Evolutionary conservation across 2,888 invertebrate genomes (phyloP).

Genomic region (Sarcophaga variegata): DNA sequence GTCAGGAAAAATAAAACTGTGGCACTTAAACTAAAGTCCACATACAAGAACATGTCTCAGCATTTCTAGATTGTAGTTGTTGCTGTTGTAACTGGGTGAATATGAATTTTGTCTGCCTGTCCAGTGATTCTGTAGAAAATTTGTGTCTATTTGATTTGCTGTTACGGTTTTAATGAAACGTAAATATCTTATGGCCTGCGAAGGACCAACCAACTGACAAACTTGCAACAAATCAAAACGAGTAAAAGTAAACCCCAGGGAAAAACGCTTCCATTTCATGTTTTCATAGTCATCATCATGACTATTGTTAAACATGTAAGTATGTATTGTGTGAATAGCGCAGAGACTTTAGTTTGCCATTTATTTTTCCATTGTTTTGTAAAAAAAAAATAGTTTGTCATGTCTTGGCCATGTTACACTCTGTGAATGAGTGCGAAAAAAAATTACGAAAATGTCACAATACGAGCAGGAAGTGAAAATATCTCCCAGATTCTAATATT

Average conservation of each 20-base stretch:
- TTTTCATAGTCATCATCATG: slow-evolving; percentile 6
- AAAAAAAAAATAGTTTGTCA: slow-evolving; percentile 57
- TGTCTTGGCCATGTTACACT: slow-evolving; percentile 21
- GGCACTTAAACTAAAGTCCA: slow-evolving; percentile 4
- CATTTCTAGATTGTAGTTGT: neutral
- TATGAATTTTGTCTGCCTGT: no score
- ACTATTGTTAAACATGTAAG: neutral
- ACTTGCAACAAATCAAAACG: slow-evolving; percentile 3
- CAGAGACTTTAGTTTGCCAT: slow-evolving; percentile 24
- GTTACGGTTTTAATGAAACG: slow-evolving; percentile 59
- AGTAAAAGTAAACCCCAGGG: neutral
- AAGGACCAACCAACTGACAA: neutral
- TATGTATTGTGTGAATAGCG: neutral
- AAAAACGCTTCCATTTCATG: neutral
- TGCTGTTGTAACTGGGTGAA: no score
- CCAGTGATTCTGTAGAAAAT: no score
- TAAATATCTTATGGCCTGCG: slow-evolving; percentile 57
- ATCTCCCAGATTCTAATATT: neutral
- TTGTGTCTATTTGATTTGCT: slow-evolving; percentile 44
- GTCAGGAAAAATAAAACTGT: slow-evolving; percentile 8
- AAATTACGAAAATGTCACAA: slow-evolving; percentile 16
- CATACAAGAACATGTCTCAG: neutral
- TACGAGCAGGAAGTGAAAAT: slow-evolving; percentile 52
- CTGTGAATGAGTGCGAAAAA: neutral
- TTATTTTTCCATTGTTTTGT: slow-evolving; percentile 23